Percentiles rank a stretch among this genome's conserved stretches.
phyloP scores from a whole-genome alignment of 2,113 vertebrate genomes.

The Salvelinus namaycush region DNA sequence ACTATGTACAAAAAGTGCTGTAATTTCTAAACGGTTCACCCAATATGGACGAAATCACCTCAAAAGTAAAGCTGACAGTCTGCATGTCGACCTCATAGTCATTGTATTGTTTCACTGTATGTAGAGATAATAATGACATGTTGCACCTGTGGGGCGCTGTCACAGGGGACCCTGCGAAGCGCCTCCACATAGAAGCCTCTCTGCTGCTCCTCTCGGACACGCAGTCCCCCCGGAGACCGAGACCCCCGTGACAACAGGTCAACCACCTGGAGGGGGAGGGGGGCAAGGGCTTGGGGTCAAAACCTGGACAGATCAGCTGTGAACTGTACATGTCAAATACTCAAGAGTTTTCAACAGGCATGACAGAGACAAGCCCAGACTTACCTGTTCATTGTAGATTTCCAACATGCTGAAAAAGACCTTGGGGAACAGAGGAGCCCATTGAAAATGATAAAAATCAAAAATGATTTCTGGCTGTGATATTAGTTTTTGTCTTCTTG shows the following conservation, averaged over 20 bases:
- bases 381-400: slow-evolving; percentile 89
- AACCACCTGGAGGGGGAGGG: slow-evolving; percentile 69
- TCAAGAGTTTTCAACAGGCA: no score
- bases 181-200: slow-evolving; percentile 88
- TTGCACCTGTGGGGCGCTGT: slow-evolving; percentile 77
- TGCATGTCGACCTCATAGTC: no score
- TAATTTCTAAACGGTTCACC: no score
- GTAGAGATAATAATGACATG: not conserved
- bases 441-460: not conserved
- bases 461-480: no score
- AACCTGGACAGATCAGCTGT: no score
- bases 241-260: slow-evolving; percentile 80
- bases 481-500: no score
- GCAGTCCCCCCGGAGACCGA: slow-evolving; percentile 74
- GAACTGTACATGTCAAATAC: no score
- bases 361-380: not conserved
- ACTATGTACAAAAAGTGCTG: no score
- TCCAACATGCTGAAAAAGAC: slow-evolving; percentile 89
- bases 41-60: no score
- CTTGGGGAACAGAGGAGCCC: slow-evolving; percentile 50
- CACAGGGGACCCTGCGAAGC: slow-evolving; percentile 81
- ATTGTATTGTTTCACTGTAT: not conserved
- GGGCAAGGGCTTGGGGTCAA: not conserved
- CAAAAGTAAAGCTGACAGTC: no score
- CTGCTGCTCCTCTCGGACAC: slow-evolving; percentile 83